Conservation (phyloP, 2,888 invertebrate genomes). For the Carterocephalus palaemon region DNA sequence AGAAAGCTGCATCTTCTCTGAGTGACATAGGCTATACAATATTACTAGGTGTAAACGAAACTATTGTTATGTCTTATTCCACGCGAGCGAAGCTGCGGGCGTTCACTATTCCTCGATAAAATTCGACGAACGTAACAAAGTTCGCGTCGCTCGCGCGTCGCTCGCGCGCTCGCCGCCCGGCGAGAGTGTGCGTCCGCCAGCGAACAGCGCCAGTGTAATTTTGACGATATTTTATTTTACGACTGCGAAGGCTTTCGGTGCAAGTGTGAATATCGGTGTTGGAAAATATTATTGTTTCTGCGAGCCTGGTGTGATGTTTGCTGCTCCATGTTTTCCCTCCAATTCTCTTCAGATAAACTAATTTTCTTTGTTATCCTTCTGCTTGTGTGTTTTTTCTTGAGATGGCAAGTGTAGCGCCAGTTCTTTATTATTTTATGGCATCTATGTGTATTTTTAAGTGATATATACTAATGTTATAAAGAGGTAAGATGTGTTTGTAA, state of each 20-base stretch:
- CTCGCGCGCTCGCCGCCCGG: constrained; percentile 15
- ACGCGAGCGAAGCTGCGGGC: no score
- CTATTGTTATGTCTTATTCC: no score
- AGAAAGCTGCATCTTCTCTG: no score
- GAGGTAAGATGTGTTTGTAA: no score
- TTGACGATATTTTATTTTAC: constrained; percentile 36
- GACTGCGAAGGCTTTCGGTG: constrained; percentile 12
- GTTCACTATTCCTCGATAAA: no score
- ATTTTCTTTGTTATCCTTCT: constrained; percentile 11
- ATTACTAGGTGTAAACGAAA: no score
- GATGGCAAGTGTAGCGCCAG: not conserved
- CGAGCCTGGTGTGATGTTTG: constrained; percentile 14
- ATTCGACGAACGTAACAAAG: not conserved
- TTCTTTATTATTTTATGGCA: no score
- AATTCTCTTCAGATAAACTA: constrained; percentile 15
- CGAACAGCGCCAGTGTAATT: constrained; percentile 52
- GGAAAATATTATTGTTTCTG: constrained; percentile 20
- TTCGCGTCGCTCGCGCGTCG: constrained; percentile 1
- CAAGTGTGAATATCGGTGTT: constrained; percentile 31
- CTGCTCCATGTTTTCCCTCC: constrained; percentile 6
- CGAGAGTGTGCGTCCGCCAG: not conserved
- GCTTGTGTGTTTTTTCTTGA: constrained; percentile 6
- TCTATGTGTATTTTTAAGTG: no score
- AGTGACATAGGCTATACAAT: no score
- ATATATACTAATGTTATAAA: no score